phyloP scores from a whole-genome alignment of 2,797 vertebrate genomes.

The Pseudochromis fuscus region DNA sequence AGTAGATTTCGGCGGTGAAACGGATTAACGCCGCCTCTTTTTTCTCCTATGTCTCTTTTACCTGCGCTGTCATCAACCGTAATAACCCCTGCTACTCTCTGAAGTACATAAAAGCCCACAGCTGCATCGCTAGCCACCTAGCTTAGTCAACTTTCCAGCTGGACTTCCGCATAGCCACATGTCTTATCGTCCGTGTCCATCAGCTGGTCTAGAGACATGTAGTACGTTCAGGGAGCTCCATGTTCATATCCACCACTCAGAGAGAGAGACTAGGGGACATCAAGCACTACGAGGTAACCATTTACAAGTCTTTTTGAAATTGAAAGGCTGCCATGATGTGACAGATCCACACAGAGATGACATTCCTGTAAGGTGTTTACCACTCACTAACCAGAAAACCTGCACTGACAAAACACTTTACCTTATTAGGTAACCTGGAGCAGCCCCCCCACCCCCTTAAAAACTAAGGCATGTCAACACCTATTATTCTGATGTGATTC shows the following conservation, averaged over 20 bases:
- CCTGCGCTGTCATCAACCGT: slow-evolving; percentile 24
- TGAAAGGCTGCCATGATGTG: background rate
- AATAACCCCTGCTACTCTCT: background rate
- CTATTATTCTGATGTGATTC: background rate
- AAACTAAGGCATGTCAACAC: background rate
- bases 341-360: slow-evolving; percentile 1
- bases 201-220: too few relatives aligned
- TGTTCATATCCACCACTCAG: background rate
- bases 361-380: background rate
- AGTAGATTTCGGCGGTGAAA: slow-evolving; percentile 9
- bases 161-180: slow-evolving; percentile 82
- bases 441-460: background rate
- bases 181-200: slow-evolving; percentile 44
- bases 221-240: background rate
- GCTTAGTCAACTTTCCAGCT: slow-evolving; percentile 56
- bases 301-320: background rate
- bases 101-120: background rate
- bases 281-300: background rate
- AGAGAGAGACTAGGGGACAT: background rate
- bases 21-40: slow-evolving; percentile 24
- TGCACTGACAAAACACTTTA: slow-evolving; percentile 23
- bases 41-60: slow-evolving; percentile 47
- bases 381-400: background rate
- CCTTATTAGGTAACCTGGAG: slow-evolving; percentile 68
- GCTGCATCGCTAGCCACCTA: slow-evolving; percentile 21